Evolutionary conservation across 1,140 invertebrate genomes (phyloP).

Genomic region (Leptinotarsa lineolata): DNA sequence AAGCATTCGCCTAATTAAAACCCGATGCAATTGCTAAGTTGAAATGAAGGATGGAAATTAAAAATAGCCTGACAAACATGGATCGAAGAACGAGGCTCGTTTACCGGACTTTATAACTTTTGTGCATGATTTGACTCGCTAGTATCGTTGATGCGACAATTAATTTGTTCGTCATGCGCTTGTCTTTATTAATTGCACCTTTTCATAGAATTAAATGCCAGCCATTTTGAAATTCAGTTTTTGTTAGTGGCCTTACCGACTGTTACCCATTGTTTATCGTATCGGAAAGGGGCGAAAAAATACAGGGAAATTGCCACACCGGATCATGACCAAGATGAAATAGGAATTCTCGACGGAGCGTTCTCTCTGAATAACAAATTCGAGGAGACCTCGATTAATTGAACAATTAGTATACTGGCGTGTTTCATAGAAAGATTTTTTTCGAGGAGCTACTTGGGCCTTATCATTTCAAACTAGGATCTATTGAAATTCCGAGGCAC

Average conservation of each 20-base stretch:
- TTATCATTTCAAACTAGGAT: background rate
- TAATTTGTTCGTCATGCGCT: conserved; percentile 36
- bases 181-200: conserved; percentile 32
- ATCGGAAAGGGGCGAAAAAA: background rate
- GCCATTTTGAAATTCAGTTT: background rate
- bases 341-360: background rate
- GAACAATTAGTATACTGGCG: background rate
- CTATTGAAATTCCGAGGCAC: background rate
- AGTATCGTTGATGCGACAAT: conserved; percentile 35
- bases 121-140: conserved; percentile 34
- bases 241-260: background rate
- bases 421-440: background rate
- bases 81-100: conserved; percentile 30
- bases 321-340: background rate
- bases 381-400: background rate
- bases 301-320: background rate
- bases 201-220: conserved; percentile 21
- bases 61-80: conserved; percentile 41
- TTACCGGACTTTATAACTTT: conserved; percentile 37
- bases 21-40: conserved; percentile 12
- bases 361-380: background rate
- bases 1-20: conserved; percentile 39
- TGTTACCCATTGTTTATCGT: background rate
- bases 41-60: conserved; percentile 35
- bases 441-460: background rate